A percentile compares a stretch with the other conserved stretches of the same genome.
phyloP scores from a whole-genome alignment of 2,797 vertebrate genomes.

The Pitangus sulphuratus region DNA sequence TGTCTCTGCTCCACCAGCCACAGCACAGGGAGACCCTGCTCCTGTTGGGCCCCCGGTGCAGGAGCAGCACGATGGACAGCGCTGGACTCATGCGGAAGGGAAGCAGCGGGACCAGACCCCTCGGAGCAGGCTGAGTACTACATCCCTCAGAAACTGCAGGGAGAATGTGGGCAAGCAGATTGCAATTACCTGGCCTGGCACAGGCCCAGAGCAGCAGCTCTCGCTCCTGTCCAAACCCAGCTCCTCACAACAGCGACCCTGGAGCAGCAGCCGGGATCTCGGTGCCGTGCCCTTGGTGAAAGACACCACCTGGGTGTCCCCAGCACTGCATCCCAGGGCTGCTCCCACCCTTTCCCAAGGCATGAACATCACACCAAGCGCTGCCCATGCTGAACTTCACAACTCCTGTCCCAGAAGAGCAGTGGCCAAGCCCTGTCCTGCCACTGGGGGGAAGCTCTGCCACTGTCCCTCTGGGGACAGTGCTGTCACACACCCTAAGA shows the following conservation, averaged over 20 bases:
- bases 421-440: rapidly evolving
- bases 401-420: neutral
- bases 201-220: neutral
- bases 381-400: neutral
- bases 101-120: neutral
- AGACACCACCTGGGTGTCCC: neutral
- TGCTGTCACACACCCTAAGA: neutral
- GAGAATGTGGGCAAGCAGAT: neutral
- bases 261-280: neutral
- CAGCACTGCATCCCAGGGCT: rapidly evolving
- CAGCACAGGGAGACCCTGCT: neutral
- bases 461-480: neutral
- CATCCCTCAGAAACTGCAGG: neutral
- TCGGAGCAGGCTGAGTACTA: neutral
- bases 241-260: neutral
- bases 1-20: rapidly evolving
- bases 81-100: rapidly evolving
- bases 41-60: rapidly evolving
- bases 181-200: slow-evolving; percentile 1
- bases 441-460: neutral
- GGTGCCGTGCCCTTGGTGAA: rapidly evolving
- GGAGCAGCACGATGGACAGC: neutral
- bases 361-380: rapidly evolving
- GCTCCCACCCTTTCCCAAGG: rapidly evolving
- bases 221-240: neutral